Evolutionary conservation across 2,888 invertebrate genomes (phyloP), one percentile per base, ranked within the genome.

Genomic region (Eupithecia insigniata): DNA sequence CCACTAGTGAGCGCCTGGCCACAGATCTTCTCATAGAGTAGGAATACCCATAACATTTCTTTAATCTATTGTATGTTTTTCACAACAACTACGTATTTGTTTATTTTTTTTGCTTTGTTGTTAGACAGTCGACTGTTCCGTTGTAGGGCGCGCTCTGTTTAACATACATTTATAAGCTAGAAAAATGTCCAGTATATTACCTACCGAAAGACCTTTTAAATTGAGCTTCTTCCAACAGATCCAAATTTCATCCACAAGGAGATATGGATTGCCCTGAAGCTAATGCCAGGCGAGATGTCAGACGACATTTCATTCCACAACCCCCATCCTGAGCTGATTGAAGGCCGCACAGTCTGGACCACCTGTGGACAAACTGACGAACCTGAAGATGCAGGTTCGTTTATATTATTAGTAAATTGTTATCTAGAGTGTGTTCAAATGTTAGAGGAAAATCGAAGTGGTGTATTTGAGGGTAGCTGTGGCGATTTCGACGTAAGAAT

Each of bases 191-290:
- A 36, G 36, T 36, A 12, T 36, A 36, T 12, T 36, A 36, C 36
- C 36, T 32, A n/a, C n/a, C n/a, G n/a, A 32, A 32, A 32, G 32
- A 32, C 32, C 32, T 32, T 4, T 32, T 32, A 36, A 43, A 7
- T 7, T 43, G 43, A 7, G 0, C 43, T 43, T 51, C 2, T 39
- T 34, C 30, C 85, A 89, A 60, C 80, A 93, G 93, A 94, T 78
- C 92, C 92, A 39, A 92, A 92, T 71, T 90, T 92, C 70, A 82
- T 92, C 14, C 91, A 91, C 74, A 89, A 90, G 75, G 92, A 92
- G 78, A 93, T 92, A 69, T 94, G 94, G 92, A 91, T 94, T 81
- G 91, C 93, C 0, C 82, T 94, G 26, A 90, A 90, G 67, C 85
- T 90, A 22, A 87, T 92, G 79, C 92, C 93, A 2, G 94, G 94